These are phyloP conservation scores for Mohoua ochrocephala DNA, from an alignment of 2,113 vertebrate genomes.

Conservation along the genomic window DNA sequence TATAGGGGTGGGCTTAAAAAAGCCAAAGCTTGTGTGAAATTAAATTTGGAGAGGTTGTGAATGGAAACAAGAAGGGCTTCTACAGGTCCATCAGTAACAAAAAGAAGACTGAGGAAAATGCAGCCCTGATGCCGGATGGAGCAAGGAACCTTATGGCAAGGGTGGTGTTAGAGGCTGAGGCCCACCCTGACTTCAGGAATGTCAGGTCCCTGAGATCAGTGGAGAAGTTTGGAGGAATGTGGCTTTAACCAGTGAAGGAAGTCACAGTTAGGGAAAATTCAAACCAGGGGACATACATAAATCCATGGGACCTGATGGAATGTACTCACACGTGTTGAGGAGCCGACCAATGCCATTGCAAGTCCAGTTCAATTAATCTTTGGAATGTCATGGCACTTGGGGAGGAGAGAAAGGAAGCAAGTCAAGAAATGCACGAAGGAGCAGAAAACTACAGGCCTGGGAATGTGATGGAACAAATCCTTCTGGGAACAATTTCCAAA, in stretches of 20 bases:
- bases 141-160: background rate
- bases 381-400: background rate
- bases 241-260: background rate
- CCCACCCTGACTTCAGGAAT: background rate
- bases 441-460: background rate
- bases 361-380: background rate
- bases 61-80: background rate
- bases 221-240: background rate
- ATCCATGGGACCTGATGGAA: background rate
- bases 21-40: background rate
- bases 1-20: background rate
- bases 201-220: background rate
- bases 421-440: background rate
- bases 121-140: background rate
- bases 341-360: background rate
- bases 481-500: background rate
- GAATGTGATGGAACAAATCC: background rate
- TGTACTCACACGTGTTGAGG: fast-evolving
- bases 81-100: background rate
- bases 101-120: background rate
- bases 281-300: background rate
- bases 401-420: background rate
- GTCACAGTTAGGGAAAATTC: background rate
- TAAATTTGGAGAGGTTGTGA: background rate
- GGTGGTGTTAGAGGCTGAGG: background rate